Evolutionary conservation across 2,888 invertebrate genomes (phyloP), one percentile per base, ranked within the genome.

Genomic region (Pyralis farinalis): DNA sequence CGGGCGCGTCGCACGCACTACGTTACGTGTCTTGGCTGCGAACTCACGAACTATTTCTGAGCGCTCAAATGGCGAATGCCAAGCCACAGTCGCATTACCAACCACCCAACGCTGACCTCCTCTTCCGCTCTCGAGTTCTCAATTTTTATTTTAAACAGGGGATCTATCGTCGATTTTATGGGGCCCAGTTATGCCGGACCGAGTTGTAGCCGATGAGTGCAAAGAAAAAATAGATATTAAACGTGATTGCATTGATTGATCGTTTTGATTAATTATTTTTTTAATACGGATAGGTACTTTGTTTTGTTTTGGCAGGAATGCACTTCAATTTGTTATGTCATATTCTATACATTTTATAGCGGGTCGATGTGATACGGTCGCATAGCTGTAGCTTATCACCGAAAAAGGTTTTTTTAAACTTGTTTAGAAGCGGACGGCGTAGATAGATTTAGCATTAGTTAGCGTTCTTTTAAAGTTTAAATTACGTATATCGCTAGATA

Each of bases 21-120:
- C 44, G 44, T 63, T 67, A 68, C 78, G 76, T 70, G 71, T 69
- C 71, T 80, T 78, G 80, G 80, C 81, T 51, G 44, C 53, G 47
- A 52, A 46, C 54, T 45, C 47, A 44, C 46, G 50, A 58, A 79
- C 84, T 85, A 85, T 85, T 85, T 85, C 71, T 71, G 77, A 58
- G 46, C 78, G 61, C 64, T 65, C 64, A 64, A 72, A 75, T 69
- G 67, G 57, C 71, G 67, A 61, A 72, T 78, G 72, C 79, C 80
- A 74, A 72, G 64, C 69, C 55, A 54, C 46, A 71, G 64, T 68
- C 55, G 53, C 46, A 49, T 51, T 41, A 47, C 42, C 46, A 43
- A 51, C 67, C 64, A 65, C 34, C 41, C 5, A 48, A 41, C 37
- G 5, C 9, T 42, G 57, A 49, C 28, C 49, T 25, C 8, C 30